Conservation (phyloP, 2,888 invertebrate genomes). For the Oasisia sp. region DNA sequence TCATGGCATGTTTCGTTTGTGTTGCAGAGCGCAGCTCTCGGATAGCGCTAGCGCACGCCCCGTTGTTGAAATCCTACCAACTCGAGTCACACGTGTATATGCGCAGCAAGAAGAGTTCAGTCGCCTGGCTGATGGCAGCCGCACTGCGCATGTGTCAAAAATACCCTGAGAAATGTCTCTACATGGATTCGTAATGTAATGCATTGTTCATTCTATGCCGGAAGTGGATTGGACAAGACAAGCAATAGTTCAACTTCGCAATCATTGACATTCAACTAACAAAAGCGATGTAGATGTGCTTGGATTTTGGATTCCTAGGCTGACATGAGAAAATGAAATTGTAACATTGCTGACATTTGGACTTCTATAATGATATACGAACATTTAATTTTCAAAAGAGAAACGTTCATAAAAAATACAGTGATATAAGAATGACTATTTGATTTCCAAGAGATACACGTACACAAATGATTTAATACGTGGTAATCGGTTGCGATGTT, state of each 20-base stretch:
- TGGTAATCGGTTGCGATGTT: no score
- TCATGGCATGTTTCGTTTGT: background rate
- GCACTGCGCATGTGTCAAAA: conserved; percentile 11
- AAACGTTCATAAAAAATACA: background rate
- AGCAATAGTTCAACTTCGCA: background rate
- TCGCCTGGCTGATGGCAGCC: background rate
- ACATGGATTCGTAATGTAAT: background rate
- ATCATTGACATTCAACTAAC: background rate
- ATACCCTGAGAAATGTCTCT: background rate
- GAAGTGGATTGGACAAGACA: background rate
- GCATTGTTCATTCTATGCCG: background rate
- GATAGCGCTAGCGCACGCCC: background rate
- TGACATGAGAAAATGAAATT: background rate
- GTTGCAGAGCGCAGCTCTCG: conserved; percentile 3
- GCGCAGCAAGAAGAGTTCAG: background rate
- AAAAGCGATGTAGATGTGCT: background rate
- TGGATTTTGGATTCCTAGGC: background rate
- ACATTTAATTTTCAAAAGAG: background rate
- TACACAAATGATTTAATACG: no score
- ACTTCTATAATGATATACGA: background rate
- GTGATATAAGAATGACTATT: no score
- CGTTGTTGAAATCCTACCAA: background rate
- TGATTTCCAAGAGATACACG: no score
- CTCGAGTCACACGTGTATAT: background rate
- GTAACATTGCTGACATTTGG: background rate